Base-by-base conservation (phyloP, 1,140 invertebrate species). In the Trichonephila clavipes region DNA sequence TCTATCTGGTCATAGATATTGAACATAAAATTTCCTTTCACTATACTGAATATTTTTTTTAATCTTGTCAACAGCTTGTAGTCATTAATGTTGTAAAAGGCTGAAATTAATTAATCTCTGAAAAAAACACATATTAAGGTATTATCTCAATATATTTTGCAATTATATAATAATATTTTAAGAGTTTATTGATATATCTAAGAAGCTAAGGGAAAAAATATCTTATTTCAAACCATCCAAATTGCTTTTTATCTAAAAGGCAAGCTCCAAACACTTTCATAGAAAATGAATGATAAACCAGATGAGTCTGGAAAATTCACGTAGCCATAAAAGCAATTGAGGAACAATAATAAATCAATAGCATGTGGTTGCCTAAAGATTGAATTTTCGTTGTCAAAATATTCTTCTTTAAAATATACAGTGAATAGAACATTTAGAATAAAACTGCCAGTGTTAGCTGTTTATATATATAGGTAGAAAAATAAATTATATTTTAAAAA, bases 321-420 rank as follows among this genome's bases (percentile, higher is more conserved):
- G 28, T 34, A 77, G 24, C 66, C 66, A 69, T 24, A 24, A 16
- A 77, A 77, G 34, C 72, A 77, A 77, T 77, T 16, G 34, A 16
- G 72, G 34, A 77, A 34, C 24, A 19, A 77, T 34, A 34, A 77
- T 77, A 77, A 77, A 77, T 77, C 72, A 77, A 77, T 77, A 77
- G 16, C 18, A 77, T 1, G 28, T 5, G 72, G 72, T 18, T 40
- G 16, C 24, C 72, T 34, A 77, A 28, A 40, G 72, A 34, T 77
- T 77, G 72, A 77, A 77, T 77, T 77, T 77, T 77, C 28, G 28
- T 28, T 77, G 72, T 77, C 72, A 34, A 77, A 40, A 77, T 77
- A 77, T 40, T 77, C 28, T 77, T 34, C 28, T 28, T 18, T 40
- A 14, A 10, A 28, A 77, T 77, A 77, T 34, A 1, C 18, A 18